Evolutionary conservation across 2,113 vertebrate species (phyloP).

Genomic region (Prinia subflava): DNA sequence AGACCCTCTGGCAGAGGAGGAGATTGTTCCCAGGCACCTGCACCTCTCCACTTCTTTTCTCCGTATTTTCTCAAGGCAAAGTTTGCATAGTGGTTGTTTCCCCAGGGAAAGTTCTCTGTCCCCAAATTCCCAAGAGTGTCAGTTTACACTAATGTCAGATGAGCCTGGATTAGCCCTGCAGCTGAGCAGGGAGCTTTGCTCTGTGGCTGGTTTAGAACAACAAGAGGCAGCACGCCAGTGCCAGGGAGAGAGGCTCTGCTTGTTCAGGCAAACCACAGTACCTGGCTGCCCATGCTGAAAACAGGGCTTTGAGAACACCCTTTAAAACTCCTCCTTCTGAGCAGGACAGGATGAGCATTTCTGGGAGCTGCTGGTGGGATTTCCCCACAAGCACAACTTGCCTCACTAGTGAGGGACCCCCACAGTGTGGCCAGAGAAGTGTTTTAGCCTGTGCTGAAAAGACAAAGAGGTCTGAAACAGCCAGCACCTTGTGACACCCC

Average conservation of each 20-base stretch:
- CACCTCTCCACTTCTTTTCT: neutral
- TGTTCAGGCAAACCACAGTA: neutral
- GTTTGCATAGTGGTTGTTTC: neutral
- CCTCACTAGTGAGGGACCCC: neutral
- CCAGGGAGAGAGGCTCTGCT: neutral
- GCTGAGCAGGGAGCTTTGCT: neutral
- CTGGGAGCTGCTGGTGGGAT: neutral
- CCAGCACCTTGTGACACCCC: neutral
- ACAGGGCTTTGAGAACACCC: neutral
- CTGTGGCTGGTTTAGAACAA: constrained; percentile 9
- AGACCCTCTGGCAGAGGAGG: neutral
- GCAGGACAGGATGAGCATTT: neutral
- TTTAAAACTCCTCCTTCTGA: neutral
- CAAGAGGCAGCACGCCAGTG: neutral
- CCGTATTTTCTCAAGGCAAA: neutral
- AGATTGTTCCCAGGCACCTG: neutral
- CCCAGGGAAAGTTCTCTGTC: constrained; percentile 38
- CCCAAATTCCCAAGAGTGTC: constrained; percentile 54
- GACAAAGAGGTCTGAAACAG: neutral
- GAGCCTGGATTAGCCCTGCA: neutral
- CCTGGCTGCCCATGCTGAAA: neutral
- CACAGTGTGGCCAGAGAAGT: neutral
- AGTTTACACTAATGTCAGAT: constrained; percentile 50
- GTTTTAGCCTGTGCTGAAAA: neutral
- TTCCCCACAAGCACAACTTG: neutral